phyloP scores from a whole-genome alignment of 1,140 invertebrate species.

The Gryllus bimaculatus region DNA sequence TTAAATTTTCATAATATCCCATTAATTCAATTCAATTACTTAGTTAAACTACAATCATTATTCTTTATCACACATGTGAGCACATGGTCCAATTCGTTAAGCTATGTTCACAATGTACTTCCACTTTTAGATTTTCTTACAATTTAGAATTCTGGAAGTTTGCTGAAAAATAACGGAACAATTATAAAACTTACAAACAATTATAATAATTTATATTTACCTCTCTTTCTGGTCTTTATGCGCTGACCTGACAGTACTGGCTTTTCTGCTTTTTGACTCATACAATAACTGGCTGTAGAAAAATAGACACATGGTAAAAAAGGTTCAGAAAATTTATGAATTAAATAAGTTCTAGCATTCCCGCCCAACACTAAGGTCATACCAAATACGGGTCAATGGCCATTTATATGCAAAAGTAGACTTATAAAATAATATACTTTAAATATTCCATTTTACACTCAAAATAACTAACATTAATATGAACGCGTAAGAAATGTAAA shows the following conservation, averaged over 20 bases:
- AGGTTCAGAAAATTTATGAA: background rate
- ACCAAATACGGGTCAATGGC: background rate
- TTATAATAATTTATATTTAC: background rate
- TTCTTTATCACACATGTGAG: no score
- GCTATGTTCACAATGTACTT: no score
- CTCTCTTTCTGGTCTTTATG: conserved; percentile 99
- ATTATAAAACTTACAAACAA: background rate
- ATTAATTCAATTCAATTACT: no score
- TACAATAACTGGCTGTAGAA: conserved; percentile 72
- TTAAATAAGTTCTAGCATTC: background rate
- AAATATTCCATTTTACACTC: no score
- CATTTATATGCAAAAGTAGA: no score
- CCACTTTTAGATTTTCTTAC: no score
- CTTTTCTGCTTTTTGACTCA: conserved; percentile 99
- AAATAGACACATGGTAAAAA: background rate
- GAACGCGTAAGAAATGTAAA: no score
- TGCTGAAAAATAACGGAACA: background rate
- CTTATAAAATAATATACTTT: no score
- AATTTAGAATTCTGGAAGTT: background rate
- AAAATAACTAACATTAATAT: no score
- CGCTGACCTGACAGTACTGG: conserved; percentile 99
- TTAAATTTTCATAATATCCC: no score
- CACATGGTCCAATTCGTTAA: no score
- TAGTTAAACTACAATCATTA: no score
- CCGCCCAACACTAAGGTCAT: background rate